Conservation (phyloP, 92 coral and sea anemone species). For the Porites rus region DNA sequence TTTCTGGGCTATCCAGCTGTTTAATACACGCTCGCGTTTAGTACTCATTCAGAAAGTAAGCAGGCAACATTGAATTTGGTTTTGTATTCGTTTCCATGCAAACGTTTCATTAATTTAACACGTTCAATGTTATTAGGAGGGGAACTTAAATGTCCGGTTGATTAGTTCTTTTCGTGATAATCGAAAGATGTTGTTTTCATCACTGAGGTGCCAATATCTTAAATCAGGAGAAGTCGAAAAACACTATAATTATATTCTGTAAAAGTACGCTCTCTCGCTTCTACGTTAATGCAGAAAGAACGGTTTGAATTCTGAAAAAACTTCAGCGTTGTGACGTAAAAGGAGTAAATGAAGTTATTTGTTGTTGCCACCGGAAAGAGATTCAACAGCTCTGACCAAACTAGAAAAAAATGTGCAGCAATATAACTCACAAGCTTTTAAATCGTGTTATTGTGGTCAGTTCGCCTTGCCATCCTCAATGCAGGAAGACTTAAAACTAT, state of each 20-base stretch:
- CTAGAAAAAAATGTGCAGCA: too few species aligned
- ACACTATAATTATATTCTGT: constrained; percentile 16
- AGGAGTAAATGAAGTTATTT: too few species aligned
- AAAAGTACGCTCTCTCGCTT: background rate
- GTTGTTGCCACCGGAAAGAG: too few species aligned
- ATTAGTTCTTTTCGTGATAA: constrained; percentile 27
- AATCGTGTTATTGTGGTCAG: too few species aligned
- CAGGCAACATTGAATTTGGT: background rate
- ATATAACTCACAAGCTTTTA: too few species aligned
- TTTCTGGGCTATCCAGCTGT: constrained; percentile 50
- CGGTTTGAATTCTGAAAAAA: too few species aligned
- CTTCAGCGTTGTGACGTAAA: too few species aligned
- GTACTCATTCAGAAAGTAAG: constrained; percentile 8
- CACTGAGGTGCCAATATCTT: constrained; percentile 42
- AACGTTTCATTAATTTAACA: background rate
- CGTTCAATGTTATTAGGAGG: background rate
- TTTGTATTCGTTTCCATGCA: background rate
- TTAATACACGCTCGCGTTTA: constrained; percentile 26
- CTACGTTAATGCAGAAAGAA: too few species aligned
- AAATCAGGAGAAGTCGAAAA: constrained; percentile 13
- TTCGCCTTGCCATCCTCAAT: too few species aligned
- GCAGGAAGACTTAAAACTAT: too few species aligned
- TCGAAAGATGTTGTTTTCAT: constrained; percentile 27
- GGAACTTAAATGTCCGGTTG: background rate
- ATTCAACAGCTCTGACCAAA: too few species aligned